Evolutionary conservation across 1,140 invertebrate species (phyloP).

Genomic region (Penaeus chinensis): DNA sequence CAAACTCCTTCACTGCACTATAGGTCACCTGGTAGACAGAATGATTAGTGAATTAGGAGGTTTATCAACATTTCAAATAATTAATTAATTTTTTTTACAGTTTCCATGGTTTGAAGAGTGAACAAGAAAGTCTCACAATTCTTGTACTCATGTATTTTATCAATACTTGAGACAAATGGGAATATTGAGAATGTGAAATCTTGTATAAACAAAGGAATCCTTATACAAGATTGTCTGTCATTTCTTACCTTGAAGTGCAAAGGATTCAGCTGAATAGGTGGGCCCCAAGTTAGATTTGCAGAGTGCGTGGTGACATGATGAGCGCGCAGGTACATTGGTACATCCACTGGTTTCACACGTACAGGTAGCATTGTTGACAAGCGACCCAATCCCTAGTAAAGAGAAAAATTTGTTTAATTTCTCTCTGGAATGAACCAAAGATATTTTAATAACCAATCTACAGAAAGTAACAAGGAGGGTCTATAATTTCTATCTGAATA

Average conservation of each 20-base stretch:
- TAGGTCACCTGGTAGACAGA: conserved; percentile 70
- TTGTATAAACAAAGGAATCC: no score
- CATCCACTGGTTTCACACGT: conserved; percentile 90
- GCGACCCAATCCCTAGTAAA: conserved; percentile 69
- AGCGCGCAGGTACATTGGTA: conserved; percentile 86
- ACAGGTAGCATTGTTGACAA: conserved; percentile 80
- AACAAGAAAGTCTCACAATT: no score
- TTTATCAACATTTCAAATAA: no score
- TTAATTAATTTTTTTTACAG: no score
- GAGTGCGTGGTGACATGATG: conserved; percentile 89
- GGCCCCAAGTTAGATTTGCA: conserved; percentile 91
- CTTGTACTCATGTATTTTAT: no score
- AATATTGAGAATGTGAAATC: no score
- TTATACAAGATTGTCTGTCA: neutral
- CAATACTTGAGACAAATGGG: no score
- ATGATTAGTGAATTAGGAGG: neutral
- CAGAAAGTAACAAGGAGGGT: no score
- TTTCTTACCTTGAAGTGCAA: conserved; percentile 82
- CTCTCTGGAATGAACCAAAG: neutral
- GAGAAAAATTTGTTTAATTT: neutral
- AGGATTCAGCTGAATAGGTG: conserved; percentile 90
- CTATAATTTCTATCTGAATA: no score
- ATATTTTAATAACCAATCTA: neutral
- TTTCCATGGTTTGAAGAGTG: no score
- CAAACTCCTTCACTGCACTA: conserved; percentile 93